These are phyloP conservation scores for Perdita meconis DNA, from an alignment of 2,888 invertebrate genomes.

Conservation along the genomic window DNA sequence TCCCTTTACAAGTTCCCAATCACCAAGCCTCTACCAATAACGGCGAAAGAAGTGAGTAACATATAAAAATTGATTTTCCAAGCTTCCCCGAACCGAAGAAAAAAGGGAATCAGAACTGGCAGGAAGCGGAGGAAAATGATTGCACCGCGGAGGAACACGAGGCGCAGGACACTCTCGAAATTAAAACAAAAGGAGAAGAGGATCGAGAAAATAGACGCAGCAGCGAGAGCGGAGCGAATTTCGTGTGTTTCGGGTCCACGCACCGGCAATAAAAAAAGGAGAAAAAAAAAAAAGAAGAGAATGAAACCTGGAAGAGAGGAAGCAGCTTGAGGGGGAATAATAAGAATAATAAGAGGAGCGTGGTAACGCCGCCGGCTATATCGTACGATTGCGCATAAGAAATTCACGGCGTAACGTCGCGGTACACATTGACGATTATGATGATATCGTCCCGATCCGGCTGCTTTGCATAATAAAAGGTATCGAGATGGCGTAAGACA, in stretches of 20 bases:
- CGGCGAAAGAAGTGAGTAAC: too few species aligned
- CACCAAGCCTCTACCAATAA: too few species aligned
- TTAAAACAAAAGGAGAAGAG: neutral
- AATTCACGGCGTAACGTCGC: constrained; percentile 74
- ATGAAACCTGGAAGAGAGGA: too few species aligned
- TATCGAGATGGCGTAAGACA: constrained; percentile 68
- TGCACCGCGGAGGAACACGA: neutral
- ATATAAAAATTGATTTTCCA: neutral
- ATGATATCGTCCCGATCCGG: constrained; percentile 76
- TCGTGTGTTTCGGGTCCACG: neutral
- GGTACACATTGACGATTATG: constrained; percentile 74
- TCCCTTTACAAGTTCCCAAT: too few species aligned
- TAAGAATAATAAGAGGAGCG: constrained; percentile 42
- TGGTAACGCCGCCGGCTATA: constrained; percentile 26
- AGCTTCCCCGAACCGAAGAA: neutral
- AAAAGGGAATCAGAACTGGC: neutral
- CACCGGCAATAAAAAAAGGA: neutral
- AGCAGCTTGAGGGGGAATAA: constrained; percentile 26
- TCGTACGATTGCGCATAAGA: constrained; percentile 64
- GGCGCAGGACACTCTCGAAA: neutral
- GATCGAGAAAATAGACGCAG: neutral
- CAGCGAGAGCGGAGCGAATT: neutral
- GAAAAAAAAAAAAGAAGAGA: constrained; percentile 1
- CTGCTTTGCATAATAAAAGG: constrained; percentile 79
- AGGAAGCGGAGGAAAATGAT: neutral